Conservation (phyloP, 2,888 invertebrate species). For the Panzeria rudis region DNA sequence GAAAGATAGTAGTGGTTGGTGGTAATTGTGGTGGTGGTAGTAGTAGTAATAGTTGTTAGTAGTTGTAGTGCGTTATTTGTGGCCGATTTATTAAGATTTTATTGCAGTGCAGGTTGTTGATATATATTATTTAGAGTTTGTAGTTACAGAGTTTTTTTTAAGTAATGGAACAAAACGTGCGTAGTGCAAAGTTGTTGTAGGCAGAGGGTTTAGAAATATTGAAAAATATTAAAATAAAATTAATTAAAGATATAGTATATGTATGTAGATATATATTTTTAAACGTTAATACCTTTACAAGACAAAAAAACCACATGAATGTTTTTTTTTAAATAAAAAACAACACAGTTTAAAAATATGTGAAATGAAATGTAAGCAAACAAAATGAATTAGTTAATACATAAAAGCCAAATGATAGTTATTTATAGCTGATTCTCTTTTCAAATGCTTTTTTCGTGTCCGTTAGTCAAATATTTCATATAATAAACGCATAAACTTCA, state of each 20-base stretch:
- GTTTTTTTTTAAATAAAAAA: background rate
- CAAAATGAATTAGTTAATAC: background rate
- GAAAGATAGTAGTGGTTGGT: constrained; percentile 41
- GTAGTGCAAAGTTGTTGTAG: constrained; percentile 57
- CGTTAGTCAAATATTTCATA: no score
- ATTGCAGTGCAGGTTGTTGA: constrained; percentile 72
- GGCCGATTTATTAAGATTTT: constrained; percentile 56
- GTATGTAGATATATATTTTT: background rate
- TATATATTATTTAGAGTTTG: constrained; percentile 37
- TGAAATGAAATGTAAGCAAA: background rate
- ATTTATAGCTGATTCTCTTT: no score
- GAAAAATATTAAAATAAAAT: constrained; percentile 1
- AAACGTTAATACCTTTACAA: background rate
- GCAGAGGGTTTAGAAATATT: constrained; percentile 1
- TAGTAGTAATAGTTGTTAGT: constrained; percentile 46
- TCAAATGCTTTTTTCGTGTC: no score
- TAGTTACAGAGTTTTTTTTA: constrained; percentile 47
- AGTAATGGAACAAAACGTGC: constrained; percentile 64
- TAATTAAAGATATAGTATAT: background rate
- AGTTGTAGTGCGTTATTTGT: constrained; percentile 59
- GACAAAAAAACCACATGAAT: background rate
- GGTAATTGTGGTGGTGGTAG: constrained; percentile 35
- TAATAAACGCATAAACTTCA: no score
- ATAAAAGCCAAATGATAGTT: background rate
- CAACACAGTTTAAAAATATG: background rate